Base-by-base conservation (phyloP, 2,888 invertebrate species). In the Drosophila pegasa region DNA sequence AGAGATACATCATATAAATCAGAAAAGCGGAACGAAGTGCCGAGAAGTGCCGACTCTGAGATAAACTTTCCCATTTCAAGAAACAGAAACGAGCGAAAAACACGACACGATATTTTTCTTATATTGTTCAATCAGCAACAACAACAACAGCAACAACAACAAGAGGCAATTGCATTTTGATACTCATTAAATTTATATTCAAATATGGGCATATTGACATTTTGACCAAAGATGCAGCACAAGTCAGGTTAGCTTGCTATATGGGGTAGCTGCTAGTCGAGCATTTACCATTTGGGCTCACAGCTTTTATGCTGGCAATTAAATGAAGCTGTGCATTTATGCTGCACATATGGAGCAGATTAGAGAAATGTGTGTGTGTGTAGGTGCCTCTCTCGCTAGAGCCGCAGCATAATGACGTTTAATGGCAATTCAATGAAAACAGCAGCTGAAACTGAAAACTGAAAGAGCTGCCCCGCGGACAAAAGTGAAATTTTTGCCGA, bases 1-100 rank as follows among this genome's bases (percentile, higher is more conserved):
- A 37, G 1, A 22, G 10, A 56, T 35, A 4, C 35, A 43, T 31
- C 40, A 56, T 14, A 75, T 70, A 59, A 71, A 75, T 75, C 66
- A 50, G 74, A 75, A 75, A 75, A 75, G 74, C 74, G 74, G 60
- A 75, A 75, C 75, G 75, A 51, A 62, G 52, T 50, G 52, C 45
- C 51, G 61, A 75, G 64, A 68, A 62, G 75, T 40, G 41, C 16
- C 52, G 33, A 55, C 45, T 22, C 47, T 45, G 14, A 62, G 71
- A 63, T 72, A 48, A 78, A 78, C 78, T 78, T 78, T 78, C 78
- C 69, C 78, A 78, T 69, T 69, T 62, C 61, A 65, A 76, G 68
- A 72, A 75, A 59, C 65, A 64, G 61, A 74, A 74, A 77, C 40
- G 62, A 66, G 41, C 40, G 48, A 51, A 77, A 58, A 50, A 71